Evolutionary conservation across 2,797 vertebrate genomes (phyloP).

Genomic region (Macrochelys suwanniensis): DNA sequence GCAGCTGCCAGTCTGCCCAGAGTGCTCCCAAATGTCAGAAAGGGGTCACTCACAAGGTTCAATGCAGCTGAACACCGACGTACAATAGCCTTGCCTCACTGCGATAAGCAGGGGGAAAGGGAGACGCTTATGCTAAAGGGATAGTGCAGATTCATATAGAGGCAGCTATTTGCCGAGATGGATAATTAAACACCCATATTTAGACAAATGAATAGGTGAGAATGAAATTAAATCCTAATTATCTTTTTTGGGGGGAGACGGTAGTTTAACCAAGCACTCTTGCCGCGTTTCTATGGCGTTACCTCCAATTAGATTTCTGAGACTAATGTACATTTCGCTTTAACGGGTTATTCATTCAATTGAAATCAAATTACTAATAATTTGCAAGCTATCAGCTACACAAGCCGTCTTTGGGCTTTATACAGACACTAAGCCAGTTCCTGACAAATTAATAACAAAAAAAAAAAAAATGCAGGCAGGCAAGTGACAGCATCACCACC

Average conservation of each 20-base stretch:
- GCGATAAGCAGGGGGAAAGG: neutral
- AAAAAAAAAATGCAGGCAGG: neutral
- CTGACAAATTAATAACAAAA: slow-evolving; percentile 23
- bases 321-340: slow-evolving; percentile 89
- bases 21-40: rapidly evolving
- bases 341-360: slow-evolving; percentile 85
- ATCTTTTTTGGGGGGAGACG: neutral
- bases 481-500: neutral
- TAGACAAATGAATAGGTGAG: slow-evolving; percentile 63
- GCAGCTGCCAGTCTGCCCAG: rapidly evolving
- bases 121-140: neutral
- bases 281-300: slow-evolving; percentile 12
- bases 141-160: neutral
- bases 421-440: neutral
- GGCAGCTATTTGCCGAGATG: slow-evolving; percentile 15
- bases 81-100: neutral
- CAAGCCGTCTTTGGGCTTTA: slow-evolving; percentile 57
- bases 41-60: rapidly evolving
- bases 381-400: slow-evolving; percentile 91
- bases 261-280: slow-evolving; percentile 21
- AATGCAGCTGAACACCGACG: neutral
- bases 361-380: slow-evolving; percentile 92
- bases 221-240: slow-evolving; percentile 62
- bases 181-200: slow-evolving; percentile 73
- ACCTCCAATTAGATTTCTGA: slow-evolving; percentile 82